Base-by-base conservation (phyloP, 2,113 vertebrate genomes). In the Poicephalus gulielmi region DNA sequence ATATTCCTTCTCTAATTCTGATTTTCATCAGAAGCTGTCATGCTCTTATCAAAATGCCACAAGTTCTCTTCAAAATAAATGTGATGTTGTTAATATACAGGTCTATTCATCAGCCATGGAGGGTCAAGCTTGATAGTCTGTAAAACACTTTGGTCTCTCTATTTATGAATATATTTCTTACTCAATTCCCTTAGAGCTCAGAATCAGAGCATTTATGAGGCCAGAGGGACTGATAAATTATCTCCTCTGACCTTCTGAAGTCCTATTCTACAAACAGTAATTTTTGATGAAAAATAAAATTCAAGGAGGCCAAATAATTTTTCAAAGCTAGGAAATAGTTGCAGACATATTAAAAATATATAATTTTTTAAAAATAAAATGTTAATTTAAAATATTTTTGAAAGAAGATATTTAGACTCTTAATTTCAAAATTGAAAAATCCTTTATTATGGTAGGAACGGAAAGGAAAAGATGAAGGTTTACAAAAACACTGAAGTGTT, bases 11-110 rank as follows among this genome's bases (percentile, higher is more conserved):
- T 53, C 13, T 83, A 83, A 78, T 82, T 94, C 74, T 94, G 50
- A 81, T 87, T 96, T 94, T 96, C 41, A 84, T 86, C 70, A 86
- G 50, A 90, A 96, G 28, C 37, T 81, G 17, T 76, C 47, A 74
- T 70, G 59, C 6, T 81, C 18, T 64, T 59, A 57, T 31, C 22
- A 31, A 81, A 86, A 13, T 77, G n/a, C 7, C 33, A 39, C 19
- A 52, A 43, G 5, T 59, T 18, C 6, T 57, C 13, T 78, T 90
- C 53, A 63, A 77, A 94, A 80, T 35, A 62, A 60, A 69, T 55
- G 14, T 50, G n/a, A 28, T 64, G 7, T 35, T 88, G 24, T 73
- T 83, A 76, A 35, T 57, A 59, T 13, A 47, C 8, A 66, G 30
- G 12, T 49, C n/a, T 86, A 86, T 81, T 46, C 15, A 78, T 67